phyloP scores from a whole-genome alignment of 2,113 vertebrate genomes.

The Xiphophorus maculatus region DNA sequence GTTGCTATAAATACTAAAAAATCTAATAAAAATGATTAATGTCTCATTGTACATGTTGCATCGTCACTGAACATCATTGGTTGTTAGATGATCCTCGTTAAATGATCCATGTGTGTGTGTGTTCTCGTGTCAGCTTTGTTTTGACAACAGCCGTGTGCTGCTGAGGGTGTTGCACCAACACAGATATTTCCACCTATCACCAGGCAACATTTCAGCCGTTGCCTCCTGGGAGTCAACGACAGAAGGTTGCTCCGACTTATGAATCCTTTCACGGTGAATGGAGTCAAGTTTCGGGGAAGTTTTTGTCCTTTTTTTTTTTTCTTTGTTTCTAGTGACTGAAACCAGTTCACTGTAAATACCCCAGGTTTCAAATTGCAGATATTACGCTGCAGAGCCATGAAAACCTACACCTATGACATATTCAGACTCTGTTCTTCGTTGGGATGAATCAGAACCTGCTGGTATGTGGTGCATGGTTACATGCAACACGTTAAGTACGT shows the following conservation, averaged over 20 bases:
- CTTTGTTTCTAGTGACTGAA: background rate
- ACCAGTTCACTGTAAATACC: background rate
- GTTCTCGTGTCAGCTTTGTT: conserved; percentile 27
- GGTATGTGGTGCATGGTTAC: background rate
- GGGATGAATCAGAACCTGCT: background rate
- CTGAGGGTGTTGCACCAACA: conserved; percentile 25
- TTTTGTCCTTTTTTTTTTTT: background rate
- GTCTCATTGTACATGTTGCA: background rate
- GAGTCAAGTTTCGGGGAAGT: background rate
- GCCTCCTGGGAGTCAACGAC: background rate
- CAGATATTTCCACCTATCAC: background rate
- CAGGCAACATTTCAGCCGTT: conserved; percentile 3
- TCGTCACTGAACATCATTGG: background rate
- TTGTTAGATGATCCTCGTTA: conserved; percentile 1
- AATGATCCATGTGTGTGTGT: background rate
- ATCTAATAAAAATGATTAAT: background rate
- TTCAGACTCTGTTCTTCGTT: conserved; percentile 21
- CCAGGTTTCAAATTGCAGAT: conserved; percentile 10
- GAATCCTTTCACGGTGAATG: background rate
- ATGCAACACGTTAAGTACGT: background rate
- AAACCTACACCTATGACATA: conserved; percentile 9
- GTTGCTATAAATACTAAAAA: background rate
- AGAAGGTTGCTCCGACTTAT: conserved; percentile 3
- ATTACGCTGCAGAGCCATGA: background rate
- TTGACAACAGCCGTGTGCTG: conserved; percentile 43